These are phyloP conservation scores for Thermophis baileyi DNA, from an alignment of 2,113 vertebrate species.

Conservation along the genomic window DNA sequence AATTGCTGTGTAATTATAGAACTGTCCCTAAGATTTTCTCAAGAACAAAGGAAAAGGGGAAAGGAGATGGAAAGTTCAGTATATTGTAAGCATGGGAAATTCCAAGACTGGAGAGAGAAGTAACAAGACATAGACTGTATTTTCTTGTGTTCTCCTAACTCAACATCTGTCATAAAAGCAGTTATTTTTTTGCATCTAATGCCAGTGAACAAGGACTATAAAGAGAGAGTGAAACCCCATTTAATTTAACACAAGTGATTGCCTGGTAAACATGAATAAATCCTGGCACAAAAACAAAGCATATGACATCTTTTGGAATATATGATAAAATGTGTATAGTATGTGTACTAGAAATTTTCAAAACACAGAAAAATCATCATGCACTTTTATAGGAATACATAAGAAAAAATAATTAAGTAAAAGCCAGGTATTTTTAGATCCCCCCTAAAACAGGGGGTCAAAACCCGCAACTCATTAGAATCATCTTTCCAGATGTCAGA, in stretches of 20 bases:
- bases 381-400: neutral
- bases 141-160: neutral
- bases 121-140: neutral
- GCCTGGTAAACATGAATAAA: neutral
- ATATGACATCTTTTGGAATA: neutral
- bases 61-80: neutral
- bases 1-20: neutral
- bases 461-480: neutral
- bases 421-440: neutral
- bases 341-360: neutral
- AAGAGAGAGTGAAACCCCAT: neutral
- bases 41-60: neutral
- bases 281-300: neutral
- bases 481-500: neutral
- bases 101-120: neutral
- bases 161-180: neutral
- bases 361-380: neutral
- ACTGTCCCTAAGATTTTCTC: neutral
- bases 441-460: neutral
- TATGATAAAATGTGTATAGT: neutral
- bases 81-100: neutral
- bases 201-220: neutral
- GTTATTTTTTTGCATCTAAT: neutral
- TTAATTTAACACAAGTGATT: neutral
- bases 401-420: neutral